phyloP scores from a whole-genome alignment of 2,888 invertebrate genomes.

The Chironomus riparius region DNA sequence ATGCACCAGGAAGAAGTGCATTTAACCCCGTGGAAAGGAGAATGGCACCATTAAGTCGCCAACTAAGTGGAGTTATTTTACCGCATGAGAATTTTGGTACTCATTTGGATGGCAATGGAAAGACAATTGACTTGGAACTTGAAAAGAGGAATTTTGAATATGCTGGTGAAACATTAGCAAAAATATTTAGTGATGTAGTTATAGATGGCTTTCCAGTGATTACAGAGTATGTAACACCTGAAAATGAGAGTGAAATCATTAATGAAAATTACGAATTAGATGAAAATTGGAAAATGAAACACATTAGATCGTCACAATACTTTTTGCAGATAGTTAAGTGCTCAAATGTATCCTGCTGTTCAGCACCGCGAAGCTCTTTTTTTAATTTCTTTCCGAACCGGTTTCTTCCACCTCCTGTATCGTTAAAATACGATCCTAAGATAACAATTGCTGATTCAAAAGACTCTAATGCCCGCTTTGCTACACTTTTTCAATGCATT shows the following conservation, averaged over 20 bases:
- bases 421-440: too few species aligned
- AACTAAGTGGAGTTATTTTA: conserved; percentile 35
- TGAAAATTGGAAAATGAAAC: too few species aligned
- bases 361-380: too few species aligned
- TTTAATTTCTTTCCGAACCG: too few species aligned
- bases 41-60: conserved; percentile 36
- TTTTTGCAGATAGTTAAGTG: too few species aligned
- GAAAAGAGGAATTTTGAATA: too few species aligned
- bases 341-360: too few species aligned
- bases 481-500: too few species aligned
- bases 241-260: not conserved
- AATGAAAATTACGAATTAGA: not conserved
- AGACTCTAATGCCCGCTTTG: too few species aligned
- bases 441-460: too few species aligned
- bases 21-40: conserved; percentile 36
- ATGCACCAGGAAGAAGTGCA: conserved; percentile 36
- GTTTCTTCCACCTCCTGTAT: too few species aligned
- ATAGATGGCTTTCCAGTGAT: not conserved
- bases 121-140: conserved; percentile 35
- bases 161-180: not conserved
- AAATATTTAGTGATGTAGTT: not conserved
- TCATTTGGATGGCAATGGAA: conserved; percentile 33
- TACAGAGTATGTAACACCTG: not conserved
- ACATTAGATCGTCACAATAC: too few species aligned
- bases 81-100: conserved; percentile 34